These are phyloP conservation scores for Dryas iulia DNA, from an alignment of 1,140 invertebrate genomes.

Conservation along the genomic window DNA sequence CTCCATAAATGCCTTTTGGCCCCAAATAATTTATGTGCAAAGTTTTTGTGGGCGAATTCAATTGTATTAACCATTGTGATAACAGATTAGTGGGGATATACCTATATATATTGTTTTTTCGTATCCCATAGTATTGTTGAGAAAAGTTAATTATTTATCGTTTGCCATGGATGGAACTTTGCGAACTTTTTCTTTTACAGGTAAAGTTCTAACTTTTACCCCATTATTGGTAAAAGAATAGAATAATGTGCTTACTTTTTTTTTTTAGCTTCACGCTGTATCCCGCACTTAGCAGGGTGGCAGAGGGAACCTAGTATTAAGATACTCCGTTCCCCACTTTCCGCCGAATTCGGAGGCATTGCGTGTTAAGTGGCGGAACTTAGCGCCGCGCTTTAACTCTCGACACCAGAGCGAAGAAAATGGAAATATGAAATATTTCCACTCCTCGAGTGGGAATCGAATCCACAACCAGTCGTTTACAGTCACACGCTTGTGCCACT, in stretches of 20 bases:
- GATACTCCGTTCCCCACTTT: no score
- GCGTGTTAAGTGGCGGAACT: no score
- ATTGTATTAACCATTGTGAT: constrained; percentile 44
- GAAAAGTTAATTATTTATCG: constrained; percentile 48
- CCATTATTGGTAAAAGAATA: not conserved
- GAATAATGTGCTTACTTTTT: not conserved
- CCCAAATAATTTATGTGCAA: constrained; percentile 44
- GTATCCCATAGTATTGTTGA: constrained; percentile 30
- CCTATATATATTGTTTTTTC: constrained; percentile 45
- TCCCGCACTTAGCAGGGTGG: no score
- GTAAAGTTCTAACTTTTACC: constrained; percentile 1
- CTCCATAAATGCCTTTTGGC: constrained; percentile 38
- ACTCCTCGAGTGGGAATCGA: no score
- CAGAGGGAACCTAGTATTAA: no score
- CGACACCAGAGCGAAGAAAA: no score
- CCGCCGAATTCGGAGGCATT: no score
- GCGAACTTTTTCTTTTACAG: not conserved
- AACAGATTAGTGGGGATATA: constrained; percentile 42
- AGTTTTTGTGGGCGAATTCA: constrained; percentile 44
- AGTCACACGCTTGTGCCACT: no score
- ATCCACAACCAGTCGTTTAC: no score
- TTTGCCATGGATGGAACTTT: constrained; percentile 14
- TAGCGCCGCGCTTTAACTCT: no score
- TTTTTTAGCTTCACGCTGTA: no score
- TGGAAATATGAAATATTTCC: no score